Base-by-base conservation (phyloP, 2,797 vertebrate species). In the Holocentrus rufus region DNA sequence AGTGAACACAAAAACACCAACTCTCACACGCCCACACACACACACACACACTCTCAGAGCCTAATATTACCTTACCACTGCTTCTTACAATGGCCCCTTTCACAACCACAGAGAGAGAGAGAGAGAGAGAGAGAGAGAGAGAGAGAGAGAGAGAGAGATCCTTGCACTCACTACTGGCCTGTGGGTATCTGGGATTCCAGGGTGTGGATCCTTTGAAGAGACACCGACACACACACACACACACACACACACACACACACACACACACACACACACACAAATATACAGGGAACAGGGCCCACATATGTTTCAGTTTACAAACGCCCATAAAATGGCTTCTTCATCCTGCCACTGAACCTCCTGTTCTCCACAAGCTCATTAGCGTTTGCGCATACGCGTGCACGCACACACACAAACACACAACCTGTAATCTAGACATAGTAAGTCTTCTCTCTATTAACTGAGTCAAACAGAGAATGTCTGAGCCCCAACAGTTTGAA, bases 301-400 rank as follows among this genome's bases (percentile, higher is more conserved):
- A 80, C 88, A 91, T 64, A 36, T 87, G 89, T 85, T 92, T 90
- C 65, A 76, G 88, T 83, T 90, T 90, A 89, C 65, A 88, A 79
- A 78, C 5, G 68, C 72, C 72, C 73, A 71, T 90, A 82, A 90
- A 90, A 87, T 82, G 64, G 17, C 34, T 74, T 84, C 70, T 87
- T 82, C 80, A 83, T 84, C 73, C 80, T 53, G 67, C 77, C 47
- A 25, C 61, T 52, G 54, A 85, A 73, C 63, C 74, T 85, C 72
- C 77, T 80, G 63, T 42, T 60, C 62, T 27, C 27, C 57, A 52
- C 10, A 5, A 59, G 76, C 60, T 76, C 69, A 70, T 83, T 77
- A 84, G 61, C 65, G 50, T 60, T 18, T 30, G 18, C 23, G 27
- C 61, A 30, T 17, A 68, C 49, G 18, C 49, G 23, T 6, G 23